Percentiles rank a stretch among this genome's conserved stretches.
These are phyloP conservation scores for Heterotis niloticus DNA, from an alignment of 2,113 vertebrate species.

Conservation along the genomic window DNA sequence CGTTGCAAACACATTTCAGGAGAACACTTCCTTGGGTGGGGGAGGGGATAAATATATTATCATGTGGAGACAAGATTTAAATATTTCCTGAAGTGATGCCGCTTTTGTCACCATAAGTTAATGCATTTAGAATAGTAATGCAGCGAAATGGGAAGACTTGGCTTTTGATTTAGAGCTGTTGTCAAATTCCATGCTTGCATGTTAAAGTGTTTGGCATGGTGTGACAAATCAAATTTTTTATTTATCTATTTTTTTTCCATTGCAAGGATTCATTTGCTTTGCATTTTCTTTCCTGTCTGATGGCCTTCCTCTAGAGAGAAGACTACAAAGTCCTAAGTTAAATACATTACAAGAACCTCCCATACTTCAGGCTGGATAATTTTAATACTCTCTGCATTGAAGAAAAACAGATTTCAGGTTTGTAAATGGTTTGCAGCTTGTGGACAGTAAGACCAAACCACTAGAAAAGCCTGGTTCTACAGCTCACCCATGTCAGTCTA, in stretches of 20 bases:
- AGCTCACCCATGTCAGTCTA: background rate
- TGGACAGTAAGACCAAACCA: background rate
- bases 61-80: constrained; percentile 16
- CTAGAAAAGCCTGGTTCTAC: background rate
- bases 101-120: constrained; percentile 25
- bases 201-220: constrained; percentile 7
- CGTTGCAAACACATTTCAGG: constrained; percentile 18
- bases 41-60: constrained; percentile 24
- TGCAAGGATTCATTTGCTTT: background rate
- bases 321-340: background rate
- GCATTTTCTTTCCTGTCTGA: constrained; percentile 15
- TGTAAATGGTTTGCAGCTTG: constrained; percentile 7
- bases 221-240: constrained; percentile 26
- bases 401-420: background rate
- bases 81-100: constrained; percentile 26
- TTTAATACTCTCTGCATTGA: constrained; percentile 1
- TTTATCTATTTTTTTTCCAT: constrained; percentile 1
- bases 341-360: constrained; percentile 8
- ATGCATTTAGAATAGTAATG: constrained; percentile 30
- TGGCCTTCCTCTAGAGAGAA: background rate
- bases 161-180: constrained; percentile 23
- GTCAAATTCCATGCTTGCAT: constrained; percentile 18
- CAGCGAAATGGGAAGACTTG: constrained; percentile 10
- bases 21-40: constrained; percentile 5
- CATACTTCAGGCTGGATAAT: constrained; percentile 5